Evolutionary conservation across 2,888 invertebrate species (phyloP).

Genomic region (Aspidiotus rigidus): DNA sequence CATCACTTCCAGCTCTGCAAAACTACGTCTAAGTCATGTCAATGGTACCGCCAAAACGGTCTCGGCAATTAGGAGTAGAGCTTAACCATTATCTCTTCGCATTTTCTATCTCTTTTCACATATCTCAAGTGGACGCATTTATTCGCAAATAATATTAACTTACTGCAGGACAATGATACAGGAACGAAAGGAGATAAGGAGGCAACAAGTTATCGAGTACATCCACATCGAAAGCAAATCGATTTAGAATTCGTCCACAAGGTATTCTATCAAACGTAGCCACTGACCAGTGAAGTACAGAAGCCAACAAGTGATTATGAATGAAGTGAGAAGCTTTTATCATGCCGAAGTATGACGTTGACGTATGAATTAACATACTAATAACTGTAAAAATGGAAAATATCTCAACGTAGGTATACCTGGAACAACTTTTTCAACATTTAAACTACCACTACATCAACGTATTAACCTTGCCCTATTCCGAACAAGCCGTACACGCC

Average conservation of each 20-base stretch:
- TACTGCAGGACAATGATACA: conserved; percentile 22
- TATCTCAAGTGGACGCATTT: too few relatives aligned
- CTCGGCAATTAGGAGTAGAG: too few relatives aligned
- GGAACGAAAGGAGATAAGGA: conserved; percentile 30
- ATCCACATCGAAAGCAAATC: conserved; percentile 52
- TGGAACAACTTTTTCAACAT: too few relatives aligned
- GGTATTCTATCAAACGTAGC: conserved; percentile 72
- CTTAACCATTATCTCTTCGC: too few relatives aligned
- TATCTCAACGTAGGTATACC: not conserved
- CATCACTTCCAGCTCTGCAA: too few relatives aligned
- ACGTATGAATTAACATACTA: conserved; percentile 56
- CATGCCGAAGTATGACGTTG: conserved; percentile 58
- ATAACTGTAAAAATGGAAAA: conserved; percentile 49
- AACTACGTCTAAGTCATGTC: too few relatives aligned
- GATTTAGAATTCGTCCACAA: conserved; percentile 60
- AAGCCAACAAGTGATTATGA: conserved; percentile 50
- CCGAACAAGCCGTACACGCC: conserved; percentile 86
- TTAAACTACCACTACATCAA: too few relatives aligned
- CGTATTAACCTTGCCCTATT: conserved; percentile 65
- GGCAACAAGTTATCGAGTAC: conserved; percentile 50
- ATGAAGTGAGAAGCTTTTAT: conserved; percentile 53
- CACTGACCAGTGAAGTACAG: conserved; percentile 59
- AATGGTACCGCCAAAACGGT: too few relatives aligned
- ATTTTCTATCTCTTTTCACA: too few relatives aligned
- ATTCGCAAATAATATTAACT: too few relatives aligned